Evolutionary conservation across 2,888 invertebrate genomes (phyloP), one percentile per base, ranked within the genome.

Genomic region (Litoditis marina): DNA sequence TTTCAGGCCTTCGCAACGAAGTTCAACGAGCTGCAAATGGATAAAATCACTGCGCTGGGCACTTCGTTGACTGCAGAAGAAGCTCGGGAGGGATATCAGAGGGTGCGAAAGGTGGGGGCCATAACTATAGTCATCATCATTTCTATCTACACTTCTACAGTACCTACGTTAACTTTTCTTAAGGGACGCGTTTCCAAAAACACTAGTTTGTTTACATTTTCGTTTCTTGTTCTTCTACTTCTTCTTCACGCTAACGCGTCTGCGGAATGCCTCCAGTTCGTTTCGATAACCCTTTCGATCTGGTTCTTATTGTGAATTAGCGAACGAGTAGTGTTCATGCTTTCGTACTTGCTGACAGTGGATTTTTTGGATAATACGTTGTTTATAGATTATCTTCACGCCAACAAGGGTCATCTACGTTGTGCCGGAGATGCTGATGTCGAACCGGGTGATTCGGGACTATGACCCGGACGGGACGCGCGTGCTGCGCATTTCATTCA

Each of bases 401-500:
- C 83, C 82, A 7, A 74, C 80, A 11, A 69, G 82, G 2, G 60
- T 68, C n/a, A 57, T 82, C 22, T 77, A 76, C 60, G 69, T 75
- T 30, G 73, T 79, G 1, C 81, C 82, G n/a, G 82, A 82, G 56
- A 65, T 77, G 55, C 65, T 82, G 54, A 82, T 82, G 82, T 76
- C 77, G 11, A 82, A 83, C 67, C 78, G 82, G 46, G 80, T 81
- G 7, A 59, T 82, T 13, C 60, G 82, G 19, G 54, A 73, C 34
- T 77, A 74, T 50, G 73, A 75, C 49, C 63, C 53, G 11, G 71
- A 79, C 28, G 70, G 68, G 13, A 73, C 69, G 0, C 53, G 67
- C 22, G 72, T 78, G 22, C 64, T 81, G n/a, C 68, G 79, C 8
- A 69, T 80, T n/a, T 56, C 66, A 0, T 80, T 81, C 51, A 61